Evolutionary conservation across 2,113 vertebrate genomes (phyloP).

Genomic region (Laterallus jamaicensis): DNA sequence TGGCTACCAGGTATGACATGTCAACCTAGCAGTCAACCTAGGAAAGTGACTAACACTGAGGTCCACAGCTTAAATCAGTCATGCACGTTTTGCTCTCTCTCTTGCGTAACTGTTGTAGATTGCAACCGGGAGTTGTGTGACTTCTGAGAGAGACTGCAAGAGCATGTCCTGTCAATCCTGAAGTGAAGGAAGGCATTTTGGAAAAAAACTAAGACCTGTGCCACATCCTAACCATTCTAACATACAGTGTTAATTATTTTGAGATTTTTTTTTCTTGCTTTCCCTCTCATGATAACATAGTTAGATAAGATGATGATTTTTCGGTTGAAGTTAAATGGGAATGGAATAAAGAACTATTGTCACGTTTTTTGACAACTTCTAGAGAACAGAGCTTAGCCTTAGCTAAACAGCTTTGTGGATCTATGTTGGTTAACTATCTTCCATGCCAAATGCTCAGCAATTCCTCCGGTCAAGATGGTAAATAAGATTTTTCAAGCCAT

Average conservation of each 20-base stretch:
- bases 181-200: background rate
- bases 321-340: background rate
- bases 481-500: conserved; percentile 32
- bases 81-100: background rate
- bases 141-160: conserved; percentile 2
- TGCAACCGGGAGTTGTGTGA: background rate
- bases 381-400: conserved; percentile 6
- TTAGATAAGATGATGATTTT: background rate
- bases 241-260: background rate
- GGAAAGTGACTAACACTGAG: background rate
- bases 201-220: background rate
- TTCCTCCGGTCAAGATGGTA: conserved; percentile 15
- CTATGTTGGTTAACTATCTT: background rate
- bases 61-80: background rate
- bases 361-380: background rate
- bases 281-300: background rate
- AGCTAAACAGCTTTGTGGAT: background rate
- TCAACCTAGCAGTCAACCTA: background rate
- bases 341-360: conserved; percentile 9
- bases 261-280: background rate
- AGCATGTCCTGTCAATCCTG: background rate
- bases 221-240: background rate
- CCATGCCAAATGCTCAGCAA: background rate
- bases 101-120: background rate
- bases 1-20: background rate